Conservation (phyloP, 2,797 vertebrate genomes). For the Balearica regulorum region DNA sequence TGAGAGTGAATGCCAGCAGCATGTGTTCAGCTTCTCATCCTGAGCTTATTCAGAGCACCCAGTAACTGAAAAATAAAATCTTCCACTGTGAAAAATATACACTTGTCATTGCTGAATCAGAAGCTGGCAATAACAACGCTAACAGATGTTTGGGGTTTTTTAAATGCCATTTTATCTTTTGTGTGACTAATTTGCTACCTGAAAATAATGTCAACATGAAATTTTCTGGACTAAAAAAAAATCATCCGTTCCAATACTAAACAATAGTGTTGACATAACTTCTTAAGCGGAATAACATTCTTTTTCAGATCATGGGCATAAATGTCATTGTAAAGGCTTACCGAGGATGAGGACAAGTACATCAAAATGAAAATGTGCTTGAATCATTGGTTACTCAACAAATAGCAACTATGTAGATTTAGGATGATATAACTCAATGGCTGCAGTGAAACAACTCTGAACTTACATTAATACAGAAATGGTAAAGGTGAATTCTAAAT, state of each 20-base stretch:
- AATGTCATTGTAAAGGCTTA: neutral
- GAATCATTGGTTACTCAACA: neutral
- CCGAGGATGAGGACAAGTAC: neutral
- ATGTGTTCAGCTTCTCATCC: neutral
- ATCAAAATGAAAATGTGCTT: neutral
- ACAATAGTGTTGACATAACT: neutral
- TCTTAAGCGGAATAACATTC: neutral
- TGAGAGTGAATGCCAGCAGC: neutral
- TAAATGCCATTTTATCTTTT: neutral
- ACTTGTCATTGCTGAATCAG: neutral
- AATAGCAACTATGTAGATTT: neutral
- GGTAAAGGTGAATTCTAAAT: neutral
- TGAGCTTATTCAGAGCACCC: neutral
- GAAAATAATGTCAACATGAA: neutral
- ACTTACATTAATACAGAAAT: neutral
- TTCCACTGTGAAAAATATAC: neutral
- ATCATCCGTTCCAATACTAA: neutral
- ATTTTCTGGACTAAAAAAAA: constrained; percentile 1
- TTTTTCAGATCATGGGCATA: neutral
- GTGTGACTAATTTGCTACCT: neutral
- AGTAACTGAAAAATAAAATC: neutral
- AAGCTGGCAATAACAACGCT: neutral
- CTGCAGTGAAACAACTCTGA: neutral
- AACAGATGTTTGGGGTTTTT: neutral
- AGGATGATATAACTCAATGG: neutral